phyloP scores from a whole-genome alignment of 2,797 vertebrate genomes.

The Anguilla anguilla region DNA sequence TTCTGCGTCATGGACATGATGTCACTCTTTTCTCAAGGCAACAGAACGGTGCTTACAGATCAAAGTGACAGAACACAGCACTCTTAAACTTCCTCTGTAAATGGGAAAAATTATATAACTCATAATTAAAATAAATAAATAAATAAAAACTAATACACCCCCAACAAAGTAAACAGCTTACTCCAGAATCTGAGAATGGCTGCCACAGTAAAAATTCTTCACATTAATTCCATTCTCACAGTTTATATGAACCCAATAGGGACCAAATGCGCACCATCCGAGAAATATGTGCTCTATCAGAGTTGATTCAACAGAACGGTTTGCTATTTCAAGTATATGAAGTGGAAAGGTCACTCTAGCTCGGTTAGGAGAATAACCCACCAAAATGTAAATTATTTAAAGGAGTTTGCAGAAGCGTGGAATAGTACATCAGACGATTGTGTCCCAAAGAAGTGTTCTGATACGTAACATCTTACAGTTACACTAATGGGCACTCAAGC shows the following conservation, averaged over 20 bases:
- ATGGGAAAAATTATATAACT: background rate
- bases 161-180: background rate
- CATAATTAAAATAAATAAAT: background rate
- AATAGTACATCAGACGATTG: background rate
- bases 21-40: background rate
- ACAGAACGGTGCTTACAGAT: background rate
- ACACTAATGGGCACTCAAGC: background rate
- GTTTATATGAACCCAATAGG: background rate
- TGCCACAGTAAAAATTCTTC: background rate
- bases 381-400: background rate
- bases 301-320: background rate
- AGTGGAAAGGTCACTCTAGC: background rate
- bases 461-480: background rate
- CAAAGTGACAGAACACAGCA: background rate
- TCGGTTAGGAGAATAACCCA: background rate
- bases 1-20: background rate
- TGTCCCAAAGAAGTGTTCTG: background rate
- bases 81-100: background rate
- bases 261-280: background rate
- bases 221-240: background rate
- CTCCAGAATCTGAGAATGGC: background rate
- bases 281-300: background rate
- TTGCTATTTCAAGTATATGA: background rate
- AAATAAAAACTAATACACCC: background rate
- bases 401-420: background rate